Evolutionary conservation across 2,113 vertebrate genomes (phyloP).

Genomic region (Eidolon helvum): DNA sequence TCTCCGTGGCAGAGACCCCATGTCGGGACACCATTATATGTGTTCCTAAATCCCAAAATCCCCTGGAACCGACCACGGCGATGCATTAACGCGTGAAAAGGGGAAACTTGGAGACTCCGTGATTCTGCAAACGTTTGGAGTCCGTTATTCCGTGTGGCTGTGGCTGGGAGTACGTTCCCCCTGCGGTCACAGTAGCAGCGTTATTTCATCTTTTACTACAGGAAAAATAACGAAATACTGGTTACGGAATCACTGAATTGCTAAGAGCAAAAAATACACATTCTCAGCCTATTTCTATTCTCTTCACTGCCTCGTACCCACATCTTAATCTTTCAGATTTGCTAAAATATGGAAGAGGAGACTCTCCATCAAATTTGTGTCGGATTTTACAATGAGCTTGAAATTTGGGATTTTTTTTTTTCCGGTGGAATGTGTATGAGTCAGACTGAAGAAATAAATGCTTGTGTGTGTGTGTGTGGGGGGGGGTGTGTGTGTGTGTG

Average conservation of each 20-base stretch:
- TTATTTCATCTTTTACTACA: neutral
- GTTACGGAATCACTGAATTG: neutral
- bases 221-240: neutral
- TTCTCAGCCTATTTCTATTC: neutral
- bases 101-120: too few relatives aligned
- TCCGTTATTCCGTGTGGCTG: neutral
- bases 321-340: neutral
- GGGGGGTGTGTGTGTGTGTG: too few relatives aligned
- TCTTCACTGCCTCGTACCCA: neutral
- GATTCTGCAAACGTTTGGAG: neutral
- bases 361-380: neutral
- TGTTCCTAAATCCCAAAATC: neutral
- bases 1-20: neutral
- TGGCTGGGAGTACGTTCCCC: too few relatives aligned
- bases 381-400: neutral
- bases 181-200: neutral
- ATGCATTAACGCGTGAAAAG: too few relatives aligned
- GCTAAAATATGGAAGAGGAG: neutral
- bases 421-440: neutral
- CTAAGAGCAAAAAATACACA: neutral
- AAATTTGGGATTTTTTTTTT: neutral
- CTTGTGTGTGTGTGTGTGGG: neutral
- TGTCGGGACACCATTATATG: fast-evolving
- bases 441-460: neutral
- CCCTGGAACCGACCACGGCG: fast-evolving